Base-by-base conservation (phyloP, 2,113 vertebrate genomes). In the Spermophilus dauricus region DNA sequence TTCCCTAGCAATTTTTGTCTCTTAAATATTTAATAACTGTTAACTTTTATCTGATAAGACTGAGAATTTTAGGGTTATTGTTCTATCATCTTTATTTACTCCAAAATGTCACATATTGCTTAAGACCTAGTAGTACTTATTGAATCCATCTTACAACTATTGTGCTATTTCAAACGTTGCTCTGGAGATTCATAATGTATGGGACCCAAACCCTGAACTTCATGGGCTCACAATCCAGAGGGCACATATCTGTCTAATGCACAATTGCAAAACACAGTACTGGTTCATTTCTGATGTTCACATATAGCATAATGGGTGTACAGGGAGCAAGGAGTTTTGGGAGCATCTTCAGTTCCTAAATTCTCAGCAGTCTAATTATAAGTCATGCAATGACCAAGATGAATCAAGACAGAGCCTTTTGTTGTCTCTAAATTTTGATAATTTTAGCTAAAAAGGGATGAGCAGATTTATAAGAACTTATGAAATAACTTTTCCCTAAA, bases 261-360 rank as follows among this genome's bases (percentile, higher is more conserved):
- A 2, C 65, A 70, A 26, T 1, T 69, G 13, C 77, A 56, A 32
- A 84, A 42, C 42, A 24, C 13, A 37, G 7, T 18, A 30, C 17
- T 37, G 6, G 11, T 51, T 24, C 8, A 28, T 34, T 9, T 12
- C 53, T 28, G n/a, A 58, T 4, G 26, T 20, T 75, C 7, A 1
- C 18, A 8, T 6, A 6, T 0, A 26, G 2, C 1, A 0, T 1
- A 61, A 51, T 4, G 4, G 16, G 14, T 42, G 0, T 39, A 7
- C 5, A 48, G 63, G 63, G 32, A 90, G 84, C 4, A n/a, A 4
- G 1, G 5, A 13, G 3, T n/a, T 18, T 45, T 58, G 3, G 14
- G 6, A 18, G 72, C 42, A 24, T 48, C 32, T 37, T 51, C 45
- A 4, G 37, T 76, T 10, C 56, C 67, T 69, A 48, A 39, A 86